A percentile compares a stretch with the other conserved stretches of the same genome.
These are phyloP conservation scores for Triops longicaudatus DNA, from an alignment of 1,140 invertebrate genomes.

Conservation along the genomic window DNA sequence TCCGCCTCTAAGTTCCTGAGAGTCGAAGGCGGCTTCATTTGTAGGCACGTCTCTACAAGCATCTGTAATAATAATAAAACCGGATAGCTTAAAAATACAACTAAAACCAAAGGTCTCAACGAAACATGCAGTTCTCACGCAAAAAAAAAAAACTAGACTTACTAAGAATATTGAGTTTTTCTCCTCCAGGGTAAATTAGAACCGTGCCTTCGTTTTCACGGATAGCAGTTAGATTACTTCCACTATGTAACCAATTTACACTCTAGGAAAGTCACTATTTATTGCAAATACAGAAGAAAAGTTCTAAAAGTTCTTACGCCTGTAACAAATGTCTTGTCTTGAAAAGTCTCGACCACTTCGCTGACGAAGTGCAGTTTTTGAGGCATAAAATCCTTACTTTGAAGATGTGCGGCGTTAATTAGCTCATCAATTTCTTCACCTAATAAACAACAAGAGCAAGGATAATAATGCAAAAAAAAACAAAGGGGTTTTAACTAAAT, in stretches of 20 bases:
- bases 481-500: background rate
- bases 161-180: background rate
- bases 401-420: background rate
- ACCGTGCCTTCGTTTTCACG: background rate
- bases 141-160: background rate
- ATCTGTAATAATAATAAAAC: too few species aligned
- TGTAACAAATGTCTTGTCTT: background rate
- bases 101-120: too few species aligned
- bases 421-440: background rate
- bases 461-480: background rate
- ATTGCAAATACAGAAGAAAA: background rate
- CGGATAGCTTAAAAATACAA: too few species aligned
- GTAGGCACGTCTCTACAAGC: background rate
- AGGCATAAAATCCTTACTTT: background rate
- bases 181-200: background rate
- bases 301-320: background rate
- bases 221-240: background rate
- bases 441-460: background rate
- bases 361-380: background rate
- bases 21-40: background rate
- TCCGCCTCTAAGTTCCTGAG: background rate
- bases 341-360: background rate
- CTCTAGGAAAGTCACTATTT: background rate
- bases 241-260: background rate
- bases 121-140: too few species aligned